Percentiles rank a stretch among this genome's conserved stretches.
Evolutionary conservation across 1,140 invertebrate species (phyloP).

Genomic region (Notospermus geniculatus): DNA sequence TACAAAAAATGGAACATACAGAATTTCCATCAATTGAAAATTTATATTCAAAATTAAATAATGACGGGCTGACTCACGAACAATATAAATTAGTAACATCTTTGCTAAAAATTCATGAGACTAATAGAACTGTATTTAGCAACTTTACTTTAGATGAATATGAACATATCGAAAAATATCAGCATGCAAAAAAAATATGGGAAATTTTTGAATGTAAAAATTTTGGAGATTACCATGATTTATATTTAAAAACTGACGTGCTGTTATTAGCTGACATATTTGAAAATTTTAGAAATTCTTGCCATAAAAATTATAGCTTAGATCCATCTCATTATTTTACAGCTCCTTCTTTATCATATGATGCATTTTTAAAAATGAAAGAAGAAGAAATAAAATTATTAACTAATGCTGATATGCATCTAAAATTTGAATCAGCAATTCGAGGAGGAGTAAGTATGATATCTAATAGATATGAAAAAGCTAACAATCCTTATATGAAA

Average conservation of each 20-base stretch:
- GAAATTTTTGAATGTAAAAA: constrained; percentile 7
- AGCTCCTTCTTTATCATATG: constrained; percentile 30
- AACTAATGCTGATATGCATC: constrained; percentile 30
- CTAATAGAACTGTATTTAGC: too few species aligned
- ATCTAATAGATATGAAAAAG: constrained; percentile 27
- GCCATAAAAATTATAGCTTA: constrained; percentile 28
- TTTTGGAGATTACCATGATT: too few species aligned
- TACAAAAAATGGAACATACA: constrained; percentile 32
- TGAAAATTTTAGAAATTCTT: constrained; percentile 33
- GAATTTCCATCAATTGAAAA: constrained; percentile 29
- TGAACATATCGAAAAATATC: too few species aligned
- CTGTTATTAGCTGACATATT: constrained; percentile 29
- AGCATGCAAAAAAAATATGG: constrained; percentile 34
- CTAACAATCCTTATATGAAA: too few species aligned
- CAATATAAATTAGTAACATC: too few species aligned
- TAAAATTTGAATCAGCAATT: constrained; percentile 31
- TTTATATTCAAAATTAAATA: constrained; percentile 29
- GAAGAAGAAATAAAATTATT: constrained; percentile 33
- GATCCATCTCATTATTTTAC: constrained; percentile 34
- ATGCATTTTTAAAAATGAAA: constrained; percentile 31
- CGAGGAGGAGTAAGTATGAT: constrained; percentile 29
- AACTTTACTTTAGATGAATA: too few species aligned
- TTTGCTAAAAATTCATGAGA: too few species aligned
- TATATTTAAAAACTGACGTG: too few species aligned
- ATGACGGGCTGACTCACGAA: constrained; percentile 14